These are phyloP conservation scores for Drosophila multiciliata DNA, from an alignment of 2,888 invertebrate genomes.

Conservation along the genomic window DNA sequence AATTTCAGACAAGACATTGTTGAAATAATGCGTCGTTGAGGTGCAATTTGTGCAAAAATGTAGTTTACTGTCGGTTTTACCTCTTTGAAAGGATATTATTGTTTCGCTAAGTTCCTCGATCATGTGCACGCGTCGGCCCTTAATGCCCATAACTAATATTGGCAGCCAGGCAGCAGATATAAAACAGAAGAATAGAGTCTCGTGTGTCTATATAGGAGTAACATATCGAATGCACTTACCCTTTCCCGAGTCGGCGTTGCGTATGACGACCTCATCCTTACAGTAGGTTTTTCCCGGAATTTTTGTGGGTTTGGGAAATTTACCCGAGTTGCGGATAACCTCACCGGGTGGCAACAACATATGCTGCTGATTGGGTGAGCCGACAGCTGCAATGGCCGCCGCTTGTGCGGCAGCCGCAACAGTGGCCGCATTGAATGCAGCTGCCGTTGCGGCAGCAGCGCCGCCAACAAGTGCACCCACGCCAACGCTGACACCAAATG, in stretches of 20 bases:
- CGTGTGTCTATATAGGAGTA: neutral
- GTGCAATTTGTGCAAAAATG: slow-evolving; percentile 1
- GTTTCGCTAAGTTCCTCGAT: slow-evolving; percentile 99
- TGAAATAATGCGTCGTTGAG: slow-evolving; percentile 9
- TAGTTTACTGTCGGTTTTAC: slow-evolving; percentile 86
- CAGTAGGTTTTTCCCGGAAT: slow-evolving; percentile 97
- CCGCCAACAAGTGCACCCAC: slow-evolving; percentile 53
- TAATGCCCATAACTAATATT: slow-evolving; percentile 97
- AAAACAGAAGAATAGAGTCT: slow-evolving; percentile 2
- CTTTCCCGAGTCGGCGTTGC: slow-evolving; percentile 98
- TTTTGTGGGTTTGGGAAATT: slow-evolving; percentile 94
- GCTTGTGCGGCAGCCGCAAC: slow-evolving; percentile 75
- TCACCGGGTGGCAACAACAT: slow-evolving; percentile 91
- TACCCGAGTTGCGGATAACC: slow-evolving; percentile 94
- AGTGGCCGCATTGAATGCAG: slow-evolving; percentile 67
- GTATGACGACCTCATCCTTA: slow-evolving; percentile 97
- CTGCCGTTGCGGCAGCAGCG: slow-evolving; percentile 61
- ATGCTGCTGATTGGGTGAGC: slow-evolving; percentile 83
- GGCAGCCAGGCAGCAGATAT: slow-evolving; percentile 18
- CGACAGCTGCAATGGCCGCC: slow-evolving; percentile 81
- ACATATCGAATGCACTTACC: slow-evolving; percentile 86
- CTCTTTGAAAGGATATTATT: slow-evolving; percentile 99
- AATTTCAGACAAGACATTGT: slow-evolving; percentile 3
- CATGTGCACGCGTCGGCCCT: slow-evolving; percentile 98
- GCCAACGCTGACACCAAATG: slow-evolving; percentile 81